Evolutionary conservation across 2,888 invertebrate genomes (phyloP), one percentile per base, ranked within the genome.

Genomic region (Diadromus collaris): DNA sequence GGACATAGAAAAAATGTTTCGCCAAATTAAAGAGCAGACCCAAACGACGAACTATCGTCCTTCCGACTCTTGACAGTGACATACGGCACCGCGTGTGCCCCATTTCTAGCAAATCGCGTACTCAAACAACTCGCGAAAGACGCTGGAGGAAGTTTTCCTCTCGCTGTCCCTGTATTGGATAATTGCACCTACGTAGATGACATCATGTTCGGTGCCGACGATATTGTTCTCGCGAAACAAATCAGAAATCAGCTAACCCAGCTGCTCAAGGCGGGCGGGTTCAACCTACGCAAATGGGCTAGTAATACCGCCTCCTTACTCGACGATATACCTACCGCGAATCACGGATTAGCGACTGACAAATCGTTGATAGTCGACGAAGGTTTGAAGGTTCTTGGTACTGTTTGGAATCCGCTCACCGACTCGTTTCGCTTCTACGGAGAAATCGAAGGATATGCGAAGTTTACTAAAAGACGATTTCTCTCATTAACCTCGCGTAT

Each of bases 121-220:
- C 51, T 87, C 3, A 58, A 81, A 6, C 82, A 86, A 60, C 61
- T 86, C 10, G 83, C 84, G 4, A 16, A 32, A 6, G 54, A 69
- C 7, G n/a, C 72, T 10, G 79, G 38, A 6, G n/a, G 13, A 2
- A 24, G n/a, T 1, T 75, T 75, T 41, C 85, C 86, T 0, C 7
- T 34, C 2, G 83, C 84, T 16, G 65, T 81, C 0, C 21, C 68
- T 16, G 77, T 68, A 13, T 13, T 85, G 10, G 16, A 29, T 0
- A 24, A 78, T 4, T 82, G 85, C 29, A 79, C 83, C 19, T 87
- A 87, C 48, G 82, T 87, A 1, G 77, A 81, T 16, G 75, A 77
- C 27, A 60, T 77, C 0, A n/a, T 75, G 9, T 71, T 75, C 21
- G 77, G 77, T 2, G 73, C 77, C 9, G 61, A 72, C 2, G 32